Evolutionary conservation across 30 jellyfish, hydroid and myxozoan genomes (phyloP), one percentile per base, ranked within the genome.

Genomic region (Chrysaora quinquecirrha): DNA sequence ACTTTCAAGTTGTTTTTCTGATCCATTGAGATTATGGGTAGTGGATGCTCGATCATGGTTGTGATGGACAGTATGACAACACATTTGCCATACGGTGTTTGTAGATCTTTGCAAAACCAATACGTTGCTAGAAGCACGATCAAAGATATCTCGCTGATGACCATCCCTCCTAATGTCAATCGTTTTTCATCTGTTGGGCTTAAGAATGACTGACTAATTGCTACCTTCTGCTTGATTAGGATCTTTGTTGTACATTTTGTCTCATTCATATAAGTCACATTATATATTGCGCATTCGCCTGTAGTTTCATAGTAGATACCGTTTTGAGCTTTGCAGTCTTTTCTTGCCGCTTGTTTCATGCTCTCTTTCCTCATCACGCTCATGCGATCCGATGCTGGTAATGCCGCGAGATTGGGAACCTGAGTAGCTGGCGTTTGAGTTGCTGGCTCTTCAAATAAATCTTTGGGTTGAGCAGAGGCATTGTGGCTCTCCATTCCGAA

Each of bases 11-110:
- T 21, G 47, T 21, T 14, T 16, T 34, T 29, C 20, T 27, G 0
- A 18, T 28, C 14, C 23, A 20, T 52, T 30, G 76, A 19, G 11
- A 48, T 12, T 24, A 69, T 1, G 14, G 38, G 82, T 18, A 48
- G 47, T 11, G 48, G 30, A 25, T 80, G 54, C 49, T 80, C 63
- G 64, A 30, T 7, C 33, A 80, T 64, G 1, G 71, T 66, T 12
- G 71, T 27, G 12, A 80, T 32, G 23, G 90, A 80, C 33, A 80
- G 68, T 3, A 54, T 50, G 74, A 80, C 82, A 23, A 80, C 33
- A 34, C 76, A 64, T 66, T 32, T 65, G 25, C 90, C 90, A 38
- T 80, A 80, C 12, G 90, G 46, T 34, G 90, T 80, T 52, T 80
- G 90, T 6, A 80, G 67, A 48, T 80, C 90, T 19, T 80, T 66